Base-by-base conservation (phyloP, 2,113 vertebrate genomes). In the Triplophysa dalaica region DNA sequence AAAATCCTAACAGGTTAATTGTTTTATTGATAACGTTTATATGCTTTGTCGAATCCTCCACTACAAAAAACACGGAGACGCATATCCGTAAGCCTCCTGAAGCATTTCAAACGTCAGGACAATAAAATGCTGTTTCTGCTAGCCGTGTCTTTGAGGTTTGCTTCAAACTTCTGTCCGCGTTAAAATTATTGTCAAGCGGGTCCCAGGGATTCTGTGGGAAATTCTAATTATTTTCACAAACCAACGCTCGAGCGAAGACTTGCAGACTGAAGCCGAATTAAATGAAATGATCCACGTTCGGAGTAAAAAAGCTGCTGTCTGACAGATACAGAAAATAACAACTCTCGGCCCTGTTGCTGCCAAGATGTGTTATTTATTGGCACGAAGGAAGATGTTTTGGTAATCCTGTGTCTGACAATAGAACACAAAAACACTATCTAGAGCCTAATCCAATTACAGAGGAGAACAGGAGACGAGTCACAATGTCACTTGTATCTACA, bases 391-490 rank as follows among this genome's bases (percentile, higher is more conserved):
- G 66, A 73, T 29, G 16, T 77, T 60, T 61, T 66, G 68, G 73
- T 85, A 86, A 87, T 86, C 81, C 78, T 72, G 78, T 75, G 56
- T 76, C 84, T 68, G 78, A 82, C 85, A 83, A 86, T 76, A 84
- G 54, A 80, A 89, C 88, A 87, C 64, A 86, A 78, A 86, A 84
- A 66, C 60, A 26, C 72, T 73, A 84, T 86, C 85, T 83, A 52
- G 22, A 78, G 38, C 26, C 86, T 86, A 85, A 89, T 86, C 85
- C 85, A 88, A 88, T 91, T 87, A 87, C 83, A 87, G 82, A 81
- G 77, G 72, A 83, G 85, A 87, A 74, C 69, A 76, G 72, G 78
- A 85, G 79, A 72, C 50, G 26, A 41, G 66, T 69, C 75, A 19
- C 29, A 84, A 75, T 86, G 83, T 76, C 75, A 82, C 84, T 90